These are phyloP conservation scores for Puma concolor DNA, from an alignment of 2,113 vertebrate species.

Conservation along the genomic window DNA sequence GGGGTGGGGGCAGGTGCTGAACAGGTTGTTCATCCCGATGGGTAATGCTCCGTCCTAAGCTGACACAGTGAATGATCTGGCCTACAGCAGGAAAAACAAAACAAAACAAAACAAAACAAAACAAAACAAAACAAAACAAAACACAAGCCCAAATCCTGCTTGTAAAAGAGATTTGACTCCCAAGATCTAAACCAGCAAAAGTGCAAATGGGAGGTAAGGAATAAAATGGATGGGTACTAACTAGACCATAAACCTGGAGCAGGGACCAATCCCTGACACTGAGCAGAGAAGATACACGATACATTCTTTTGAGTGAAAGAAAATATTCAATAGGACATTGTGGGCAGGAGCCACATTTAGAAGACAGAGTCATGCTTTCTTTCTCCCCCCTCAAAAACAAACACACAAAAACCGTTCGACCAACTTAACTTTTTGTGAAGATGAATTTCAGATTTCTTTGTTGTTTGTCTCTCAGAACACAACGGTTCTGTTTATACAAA, in stretches of 20 bases:
- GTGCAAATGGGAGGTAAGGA: neutral
- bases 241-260: neutral
- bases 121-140: too few relatives aligned
- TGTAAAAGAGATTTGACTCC: neutral
- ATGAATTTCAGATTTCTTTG: constrained; percentile 15
- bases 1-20: neutral
- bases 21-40: neutral
- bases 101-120: too few relatives aligned
- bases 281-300: neutral
- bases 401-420: neutral
- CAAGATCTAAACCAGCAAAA: constrained; percentile 19
- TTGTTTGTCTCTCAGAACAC: constrained; percentile 45
- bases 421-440: neutral
- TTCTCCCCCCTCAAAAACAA: constrained; percentile 1
- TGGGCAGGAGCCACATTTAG: neutral
- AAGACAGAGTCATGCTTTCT: neutral
- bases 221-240: neutral
- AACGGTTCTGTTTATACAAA: neutral
- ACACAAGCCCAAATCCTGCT: neutral
- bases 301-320: neutral
- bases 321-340: neutral
- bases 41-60: neutral
- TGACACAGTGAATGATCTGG: neutral
- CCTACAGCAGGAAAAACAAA: neutral
- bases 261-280: neutral